Base-by-base conservation (phyloP, 1,140 invertebrate genomes). In the Pachyrhynchus sulphureomaculatus region DNA sequence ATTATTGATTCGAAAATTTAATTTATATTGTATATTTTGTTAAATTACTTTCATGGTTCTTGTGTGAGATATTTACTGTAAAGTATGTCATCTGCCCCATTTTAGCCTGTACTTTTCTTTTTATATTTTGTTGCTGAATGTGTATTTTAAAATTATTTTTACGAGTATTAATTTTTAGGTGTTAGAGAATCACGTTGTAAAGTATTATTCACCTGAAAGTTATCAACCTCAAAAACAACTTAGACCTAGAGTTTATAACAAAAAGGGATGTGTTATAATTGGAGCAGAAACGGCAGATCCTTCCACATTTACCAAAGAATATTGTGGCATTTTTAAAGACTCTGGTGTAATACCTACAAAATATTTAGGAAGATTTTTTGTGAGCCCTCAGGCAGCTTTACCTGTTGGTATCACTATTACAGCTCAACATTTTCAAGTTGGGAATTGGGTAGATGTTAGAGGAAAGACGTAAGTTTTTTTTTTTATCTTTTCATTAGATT, bases 121-220 rank as follows among this genome's bases (percentile, higher is more conserved):
- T n/a, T n/a, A n/a, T n/a, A n/a, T n/a, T n/a, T n/a, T n/a, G n/a
- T n/a, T n/a, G n/a, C n/a, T n/a, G n/a, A n/a, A n/a, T n/a, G n/a
- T n/a, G n/a, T n/a, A n/a, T n/a, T n/a, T n/a, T n/a, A n/a, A n/a
- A n/a, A n/a, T n/a, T n/a, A n/a, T n/a, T n/a, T n/a, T n/a, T n/a
- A n/a, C n/a, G n/a, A n/a, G n/a, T n/a, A 69, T 70, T 64, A 39
- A 54, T 79, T 42, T 79, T 39, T 71, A 95, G 92, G 84, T 98
- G 13, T 78, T 92, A 20, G 96, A 99, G 75, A 98, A 98, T 79
- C 95, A 98, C 83, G 93, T 98, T 2, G 86, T 99, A 41, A 90
- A 88, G 72, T 98, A 96, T 77, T 88, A 87, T 59, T 84, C 92
- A 13, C 93, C 95, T 10, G 90, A 93, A 75, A 80, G 90, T 70